Percentiles rank a stretch among this genome's conserved stretches.
Conservation (phyloP, 2,888 invertebrate species). For the Cheilosia vulpina region DNA sequence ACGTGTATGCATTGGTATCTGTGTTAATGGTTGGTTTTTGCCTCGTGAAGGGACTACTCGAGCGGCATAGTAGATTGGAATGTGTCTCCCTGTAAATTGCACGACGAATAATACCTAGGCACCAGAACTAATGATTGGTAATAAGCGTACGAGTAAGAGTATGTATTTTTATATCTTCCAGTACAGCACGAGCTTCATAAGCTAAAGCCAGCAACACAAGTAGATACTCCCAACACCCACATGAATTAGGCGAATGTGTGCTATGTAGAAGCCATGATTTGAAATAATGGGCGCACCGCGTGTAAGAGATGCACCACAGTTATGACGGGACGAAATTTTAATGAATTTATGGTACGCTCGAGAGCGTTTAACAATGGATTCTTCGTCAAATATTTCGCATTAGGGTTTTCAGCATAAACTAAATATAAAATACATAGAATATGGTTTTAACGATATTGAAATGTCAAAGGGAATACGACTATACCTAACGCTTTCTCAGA, state of each 20-base stretch:
- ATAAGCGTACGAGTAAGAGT: constrained; percentile 45
- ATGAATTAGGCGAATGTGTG: neutral
- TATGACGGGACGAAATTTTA: constrained; percentile 21
- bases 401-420: neutral
- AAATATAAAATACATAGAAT: too few species aligned
- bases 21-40: neutral
- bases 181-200: neutral
- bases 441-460: constrained; percentile 11
- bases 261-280: constrained; percentile 46
- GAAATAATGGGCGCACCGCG: constrained; percentile 61
- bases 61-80: neutral
- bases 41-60: neutral
- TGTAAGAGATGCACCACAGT: constrained; percentile 64
- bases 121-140: constrained; percentile 65
- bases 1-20: neutral
- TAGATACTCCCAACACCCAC: neutral
- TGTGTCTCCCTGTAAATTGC: constrained; percentile 44
- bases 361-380: constrained; percentile 31
- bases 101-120: constrained; percentile 18
- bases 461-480: constrained; percentile 4
- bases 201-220: neutral
- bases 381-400: constrained; percentile 54
- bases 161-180: constrained; percentile 17
- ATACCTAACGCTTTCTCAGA: neutral
- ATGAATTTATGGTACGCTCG: constrained; percentile 51